Evolutionary conservation across 1,140 invertebrate genomes (phyloP).

Genomic region (Mylabris phalerata): DNA sequence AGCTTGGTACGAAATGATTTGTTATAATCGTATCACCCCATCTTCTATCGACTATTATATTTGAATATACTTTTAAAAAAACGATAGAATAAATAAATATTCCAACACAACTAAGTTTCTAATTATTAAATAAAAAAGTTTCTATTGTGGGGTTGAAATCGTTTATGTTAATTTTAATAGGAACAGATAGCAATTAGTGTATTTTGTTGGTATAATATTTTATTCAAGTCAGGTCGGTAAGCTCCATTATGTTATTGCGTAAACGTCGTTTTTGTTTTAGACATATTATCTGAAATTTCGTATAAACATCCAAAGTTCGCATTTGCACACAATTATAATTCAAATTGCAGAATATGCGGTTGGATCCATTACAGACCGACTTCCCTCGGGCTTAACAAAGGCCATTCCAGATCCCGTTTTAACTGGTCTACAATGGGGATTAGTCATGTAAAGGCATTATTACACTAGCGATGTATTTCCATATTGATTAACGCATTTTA

Average conservation of each 20-base stretch:
- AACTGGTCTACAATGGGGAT: conserved; percentile 24
- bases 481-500: conserved; percentile 23
- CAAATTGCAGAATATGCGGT: conserved; percentile 26
- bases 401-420: conserved; percentile 23
- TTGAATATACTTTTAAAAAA: too few species aligned
- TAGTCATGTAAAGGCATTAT: conserved; percentile 27
- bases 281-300: conserved; percentile 23
- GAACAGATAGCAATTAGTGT: too few species aligned
- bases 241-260: background rate
- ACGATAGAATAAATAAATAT: too few species aligned
- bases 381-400: conserved; percentile 27
- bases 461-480: conserved; percentile 23
- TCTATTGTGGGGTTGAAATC: too few species aligned
- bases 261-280: conserved; percentile 15
- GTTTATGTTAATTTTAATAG: too few species aligned
- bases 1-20: conserved; percentile 6
- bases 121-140: too few species aligned
- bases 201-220: too few species aligned
- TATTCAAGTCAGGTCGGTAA: too few species aligned
- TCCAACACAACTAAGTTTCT: too few species aligned
- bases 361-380: conserved; percentile 25
- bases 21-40: too few species aligned
- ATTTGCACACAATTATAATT: conserved; percentile 28
- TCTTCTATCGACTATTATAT: too few species aligned
- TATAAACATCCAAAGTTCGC: conserved; percentile 25